Base-by-base conservation (phyloP, 2,797 vertebrate species). In the Lerista edwardsae region DNA sequence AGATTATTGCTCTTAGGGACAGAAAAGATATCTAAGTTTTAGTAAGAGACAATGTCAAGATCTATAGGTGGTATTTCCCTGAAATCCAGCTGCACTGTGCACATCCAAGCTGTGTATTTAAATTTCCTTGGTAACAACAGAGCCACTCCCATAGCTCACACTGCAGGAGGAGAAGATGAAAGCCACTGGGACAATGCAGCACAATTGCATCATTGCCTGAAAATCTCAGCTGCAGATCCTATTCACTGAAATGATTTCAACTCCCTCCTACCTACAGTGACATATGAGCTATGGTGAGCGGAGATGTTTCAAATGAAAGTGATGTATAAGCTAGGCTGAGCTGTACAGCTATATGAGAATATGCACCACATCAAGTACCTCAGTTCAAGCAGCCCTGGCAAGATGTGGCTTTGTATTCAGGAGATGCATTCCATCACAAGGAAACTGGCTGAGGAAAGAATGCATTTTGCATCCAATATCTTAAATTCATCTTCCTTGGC, bases 221-320 rank as follows among this genome's bases (percentile, higher is more conserved):
- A 91, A 89, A 91, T 90, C 76, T 93, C 90, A 69, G 87, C 91
- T 87, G 91, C 87, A 80, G 86, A 90, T 84, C 90, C 93, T 76
- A 90, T 92, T 89, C 90, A 91, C 81, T 80, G 69, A 80, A 41
- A 85, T 36, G 29, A 87, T 57, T 90, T 67, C 87, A 79, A 3
- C 81, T 86, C 91, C 85, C 91, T 84, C 72, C 14, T 29, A 36
- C n/a, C 72, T 69, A 10, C 36, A 21, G 83, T 6, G 72, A 87
- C 81, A 72, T 34, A 86, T 1, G 80, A 86, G 87, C 39, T 80
- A 34, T 67, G 75, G 65, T 65, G 75, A 61, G 90, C 27, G 69
- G 64, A 75, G 72, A 34, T 29, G 1, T n/a, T 68, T 59, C 67
- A 14, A 79, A 57, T 29, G 34, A 51, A 82, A 75, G 2, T 19